Evolutionary conservation across 2,113 vertebrate species (phyloP).

Genomic region (Bos javanicus): DNA sequence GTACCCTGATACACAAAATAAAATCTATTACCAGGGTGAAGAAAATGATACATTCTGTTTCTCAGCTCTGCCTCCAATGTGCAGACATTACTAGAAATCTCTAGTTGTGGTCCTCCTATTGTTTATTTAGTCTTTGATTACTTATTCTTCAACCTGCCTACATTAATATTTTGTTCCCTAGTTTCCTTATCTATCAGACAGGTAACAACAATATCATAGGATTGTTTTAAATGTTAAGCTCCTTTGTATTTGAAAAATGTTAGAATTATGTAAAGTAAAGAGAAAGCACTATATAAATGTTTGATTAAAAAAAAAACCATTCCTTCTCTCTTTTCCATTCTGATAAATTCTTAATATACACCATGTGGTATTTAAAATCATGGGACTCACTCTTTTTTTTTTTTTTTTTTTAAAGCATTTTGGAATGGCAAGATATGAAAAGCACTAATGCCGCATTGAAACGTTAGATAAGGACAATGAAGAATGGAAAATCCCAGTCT

Average conservation of each 20-base stretch:
- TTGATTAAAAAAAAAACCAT: background rate
- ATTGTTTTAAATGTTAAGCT: background rate
- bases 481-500: background rate
- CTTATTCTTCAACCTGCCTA: background rate
- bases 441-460: background rate
- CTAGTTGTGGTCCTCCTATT: background rate
- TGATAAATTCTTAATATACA: background rate
- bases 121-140: background rate
- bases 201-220: background rate
- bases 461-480: background rate
- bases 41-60: background rate
- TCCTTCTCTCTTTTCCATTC: background rate
- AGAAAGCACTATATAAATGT: background rate
- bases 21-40: background rate
- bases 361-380: background rate
- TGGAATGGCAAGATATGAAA: background rate
- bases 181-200: background rate
- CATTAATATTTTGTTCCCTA: background rate
- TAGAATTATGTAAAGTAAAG: background rate
- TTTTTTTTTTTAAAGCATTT: background rate
- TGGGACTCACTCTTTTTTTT: background rate
- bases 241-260: background rate
- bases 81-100: background rate
- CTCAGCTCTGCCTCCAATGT: background rate
- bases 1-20: background rate